These are phyloP conservation scores for Amblyteles armatorius DNA, from an alignment of 2,888 invertebrate species.

Conservation along the genomic window DNA sequence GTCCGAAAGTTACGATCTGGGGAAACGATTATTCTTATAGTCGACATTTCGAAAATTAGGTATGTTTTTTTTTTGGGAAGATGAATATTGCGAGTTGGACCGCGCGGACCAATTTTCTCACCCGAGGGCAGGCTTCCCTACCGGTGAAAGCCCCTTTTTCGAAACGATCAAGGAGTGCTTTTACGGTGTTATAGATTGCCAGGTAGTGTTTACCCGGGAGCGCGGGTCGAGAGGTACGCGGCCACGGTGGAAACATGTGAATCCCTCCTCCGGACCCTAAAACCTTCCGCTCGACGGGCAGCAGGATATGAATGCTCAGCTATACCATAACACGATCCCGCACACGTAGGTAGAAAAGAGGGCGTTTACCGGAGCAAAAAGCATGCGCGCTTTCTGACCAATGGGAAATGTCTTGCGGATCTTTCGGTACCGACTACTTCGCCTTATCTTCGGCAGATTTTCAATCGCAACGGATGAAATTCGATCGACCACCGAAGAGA, in stretches of 20 bases:
- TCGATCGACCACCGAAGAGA: slow-evolving; percentile 55
- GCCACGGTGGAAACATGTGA: slow-evolving; percentile 12
- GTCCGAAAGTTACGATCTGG: too few relatives aligned
- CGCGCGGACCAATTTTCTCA: slow-evolving; percentile 43
- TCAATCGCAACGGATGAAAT: slow-evolving; percentile 5
- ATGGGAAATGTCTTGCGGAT: slow-evolving; percentile 37
- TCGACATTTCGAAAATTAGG: background rate
- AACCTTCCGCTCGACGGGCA: background rate
- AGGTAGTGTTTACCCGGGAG: slow-evolving; percentile 44
- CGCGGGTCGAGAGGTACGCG: slow-evolving; percentile 33
- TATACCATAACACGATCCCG: slow-evolving; percentile 59
- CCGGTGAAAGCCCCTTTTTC: slow-evolving; percentile 43
- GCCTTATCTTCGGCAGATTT: slow-evolving; percentile 10
- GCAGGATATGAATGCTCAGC: slow-evolving; percentile 65
- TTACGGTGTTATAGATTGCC: slow-evolving; percentile 54
- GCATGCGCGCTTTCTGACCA: slow-evolving; percentile 65
- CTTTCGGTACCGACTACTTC: slow-evolving; percentile 3
- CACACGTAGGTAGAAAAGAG: slow-evolving; percentile 36
- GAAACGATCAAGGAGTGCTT: slow-evolving; percentile 55
- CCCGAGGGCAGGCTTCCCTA: slow-evolving; percentile 16
- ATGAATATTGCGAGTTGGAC: background rate
- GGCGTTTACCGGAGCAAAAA: slow-evolving; percentile 59
- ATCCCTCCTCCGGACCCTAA: slow-evolving; percentile 24
- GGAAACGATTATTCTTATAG: too few relatives aligned
- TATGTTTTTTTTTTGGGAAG: background rate